Evolutionary conservation across 2,888 invertebrate genomes (phyloP).

Genomic region (Agrochola circellaris): DNA sequence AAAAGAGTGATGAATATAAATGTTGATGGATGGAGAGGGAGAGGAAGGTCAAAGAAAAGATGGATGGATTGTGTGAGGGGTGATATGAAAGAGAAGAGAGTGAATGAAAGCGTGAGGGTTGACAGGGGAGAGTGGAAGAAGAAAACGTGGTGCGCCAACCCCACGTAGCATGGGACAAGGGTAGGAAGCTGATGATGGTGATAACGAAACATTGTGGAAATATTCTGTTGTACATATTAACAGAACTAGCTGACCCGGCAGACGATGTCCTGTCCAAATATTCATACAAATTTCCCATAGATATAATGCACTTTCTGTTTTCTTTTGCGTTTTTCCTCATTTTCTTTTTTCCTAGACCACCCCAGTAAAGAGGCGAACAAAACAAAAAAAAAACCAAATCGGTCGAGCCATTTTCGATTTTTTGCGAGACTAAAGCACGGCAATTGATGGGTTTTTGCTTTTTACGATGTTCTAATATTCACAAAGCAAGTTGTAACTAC

Average conservation of each 20-base stretch:
- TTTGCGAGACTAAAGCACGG: no score
- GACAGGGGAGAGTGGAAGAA: background rate
- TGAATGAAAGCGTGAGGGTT: background rate
- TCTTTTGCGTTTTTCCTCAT: no score
- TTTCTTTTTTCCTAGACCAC: no score
- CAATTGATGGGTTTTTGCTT: background rate
- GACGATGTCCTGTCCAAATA: no score
- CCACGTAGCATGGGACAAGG: background rate
- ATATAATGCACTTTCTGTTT: no score
- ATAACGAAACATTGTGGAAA: no score
- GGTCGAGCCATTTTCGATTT: no score
- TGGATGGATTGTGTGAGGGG: background rate
- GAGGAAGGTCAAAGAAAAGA: background rate
- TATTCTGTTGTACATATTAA: background rate
- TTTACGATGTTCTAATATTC: conserved; percentile 4
- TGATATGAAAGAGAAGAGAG: background rate
- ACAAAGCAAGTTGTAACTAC: conserved; percentile 1
- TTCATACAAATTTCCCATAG: no score
- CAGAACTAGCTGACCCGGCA: no score
- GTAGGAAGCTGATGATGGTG: background rate
- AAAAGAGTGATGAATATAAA: no score
- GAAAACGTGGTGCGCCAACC: background rate
- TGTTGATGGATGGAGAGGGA: background rate
- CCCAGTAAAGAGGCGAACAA: no score
- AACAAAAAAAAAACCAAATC: no score